Evolutionary conservation across 2,113 vertebrate species (phyloP), one percentile per base, ranked within the genome.

Genomic region (Syrrhaptes paradoxus): DNA sequence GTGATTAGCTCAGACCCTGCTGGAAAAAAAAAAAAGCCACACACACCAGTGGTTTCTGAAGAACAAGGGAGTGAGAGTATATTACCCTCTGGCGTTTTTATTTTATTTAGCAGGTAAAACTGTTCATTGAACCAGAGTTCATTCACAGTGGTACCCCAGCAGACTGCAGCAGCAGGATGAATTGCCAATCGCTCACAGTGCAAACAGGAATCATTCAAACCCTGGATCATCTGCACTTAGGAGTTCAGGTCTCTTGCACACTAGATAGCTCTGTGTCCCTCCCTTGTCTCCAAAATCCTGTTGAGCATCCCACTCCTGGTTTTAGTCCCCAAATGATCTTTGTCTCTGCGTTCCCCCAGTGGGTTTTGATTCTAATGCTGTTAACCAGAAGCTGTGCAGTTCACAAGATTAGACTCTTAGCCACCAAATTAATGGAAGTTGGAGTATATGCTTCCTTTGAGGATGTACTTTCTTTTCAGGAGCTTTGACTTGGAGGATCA

Each of bases 31-130:
- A 28, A 32, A 45, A 36, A 36, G 36, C 57, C 36, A 67, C 45
- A 62, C 9, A 28, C 51, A 11, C 20, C 62, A 15, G 46, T 82
- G 80, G 51, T 95, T 95, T 96, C 81, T 80, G 79, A 91, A 87
- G 87, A 96, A 83, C 65, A 80, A 71, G 89, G 57, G 87, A 91
- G 63, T 31, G 55, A 80, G 88, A 88, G 86, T 95, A 72, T 93
- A 95, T 96, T 97, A 91, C 77, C 94, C 75, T 52, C 86, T 94
- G 77, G 87, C 57, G 38, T 90, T 97, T 97, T 96, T 88, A 76
- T 97, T 97, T 96, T 95, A 94, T 95, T 97, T 97, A 89, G 66
- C 74, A 90, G 93, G 87, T 96, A 80, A 95, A 97, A 61, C 32
- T 87, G 58, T 84, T 88, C 83, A 68, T 72, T 94, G 93, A 97